Evolutionary conservation across 2,888 invertebrate species (phyloP).

Genomic region (Carabus problematicus): DNA sequence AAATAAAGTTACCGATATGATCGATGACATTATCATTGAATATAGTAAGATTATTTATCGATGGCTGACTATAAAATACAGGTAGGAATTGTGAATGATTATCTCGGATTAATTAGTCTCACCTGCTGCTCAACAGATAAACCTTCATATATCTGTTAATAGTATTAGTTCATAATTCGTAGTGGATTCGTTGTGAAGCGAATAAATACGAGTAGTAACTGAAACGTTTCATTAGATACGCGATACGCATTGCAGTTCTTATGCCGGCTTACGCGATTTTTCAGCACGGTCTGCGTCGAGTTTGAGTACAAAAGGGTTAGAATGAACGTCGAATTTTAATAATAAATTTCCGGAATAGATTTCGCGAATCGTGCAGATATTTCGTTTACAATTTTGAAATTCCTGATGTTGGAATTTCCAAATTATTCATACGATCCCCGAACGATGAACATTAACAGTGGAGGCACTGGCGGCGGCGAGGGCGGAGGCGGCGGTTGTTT

Average conservation of each 20-base stretch:
- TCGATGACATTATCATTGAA: no score
- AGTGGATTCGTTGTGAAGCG: neutral
- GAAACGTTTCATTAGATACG: neutral
- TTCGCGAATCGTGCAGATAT: constrained; percentile 33
- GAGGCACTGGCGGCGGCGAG: neutral
- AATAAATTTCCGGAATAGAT: constrained; percentile 38
- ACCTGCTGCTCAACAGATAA: constrained; percentile 1
- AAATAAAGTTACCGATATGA: no score
- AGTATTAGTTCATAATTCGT: constrained; percentile 1
- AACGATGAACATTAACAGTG: constrained; percentile 1
- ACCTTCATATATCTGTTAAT: neutral
- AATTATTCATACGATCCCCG: constrained; percentile 31
- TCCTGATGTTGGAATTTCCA: constrained; percentile 37
- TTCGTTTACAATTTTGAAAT: constrained; percentile 41
- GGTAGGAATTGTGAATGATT: neutral
- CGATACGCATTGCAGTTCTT: no score
- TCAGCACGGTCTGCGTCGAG: no score
- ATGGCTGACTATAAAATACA: no score
- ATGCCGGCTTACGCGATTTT: no score
- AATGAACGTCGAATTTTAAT: constrained; percentile 39
- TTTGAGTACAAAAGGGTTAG: constrained; percentile 27
- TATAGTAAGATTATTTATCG: no score
- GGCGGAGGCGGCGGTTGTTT: neutral
- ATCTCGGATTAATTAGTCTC: constrained; percentile 2
- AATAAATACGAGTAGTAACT: neutral